Percentiles rank a stretch among this genome's conserved stretches.
Evolutionary conservation across 2,113 vertebrate genomes (phyloP).

Genomic region (Lutjanus erythropterus): DNA sequence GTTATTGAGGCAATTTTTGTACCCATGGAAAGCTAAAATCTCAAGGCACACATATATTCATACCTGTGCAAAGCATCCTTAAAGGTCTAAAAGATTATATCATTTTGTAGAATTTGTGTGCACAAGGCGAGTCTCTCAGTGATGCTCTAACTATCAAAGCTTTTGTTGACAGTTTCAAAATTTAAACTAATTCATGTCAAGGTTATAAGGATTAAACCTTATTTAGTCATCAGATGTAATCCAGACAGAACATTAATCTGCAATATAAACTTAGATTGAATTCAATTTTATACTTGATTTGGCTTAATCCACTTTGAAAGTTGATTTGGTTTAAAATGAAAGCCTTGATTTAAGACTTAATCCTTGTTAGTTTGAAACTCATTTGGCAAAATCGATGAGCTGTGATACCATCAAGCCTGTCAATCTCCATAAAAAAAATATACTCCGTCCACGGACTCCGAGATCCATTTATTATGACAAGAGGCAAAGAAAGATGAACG

Average conservation of each 20-base stretch:
- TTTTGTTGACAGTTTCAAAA: neutral
- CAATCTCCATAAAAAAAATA: neutral
- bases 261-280: neutral
- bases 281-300: neutral
- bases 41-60: too few species aligned
- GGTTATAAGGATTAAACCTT: neutral
- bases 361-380: neutral
- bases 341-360: neutral
- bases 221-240: neutral
- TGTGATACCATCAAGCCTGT: neutral
- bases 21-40: too few species aligned
- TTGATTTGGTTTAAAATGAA: neutral
- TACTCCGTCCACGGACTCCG: neutral
- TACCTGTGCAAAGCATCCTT: too few species aligned
- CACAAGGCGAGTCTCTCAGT: neutral
- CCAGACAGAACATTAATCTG: neutral
- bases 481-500: neutral
- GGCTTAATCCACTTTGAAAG: neutral
- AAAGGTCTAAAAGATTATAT: too few species aligned
- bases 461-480: neutral
- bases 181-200: neutral
- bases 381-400: neutral
- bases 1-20: too few species aligned
- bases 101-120: neutral
- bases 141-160: too few species aligned